These are phyloP conservation scores for Adela reaumurella DNA, from an alignment of 2,888 invertebrate genomes.

Conservation along the genomic window DNA sequence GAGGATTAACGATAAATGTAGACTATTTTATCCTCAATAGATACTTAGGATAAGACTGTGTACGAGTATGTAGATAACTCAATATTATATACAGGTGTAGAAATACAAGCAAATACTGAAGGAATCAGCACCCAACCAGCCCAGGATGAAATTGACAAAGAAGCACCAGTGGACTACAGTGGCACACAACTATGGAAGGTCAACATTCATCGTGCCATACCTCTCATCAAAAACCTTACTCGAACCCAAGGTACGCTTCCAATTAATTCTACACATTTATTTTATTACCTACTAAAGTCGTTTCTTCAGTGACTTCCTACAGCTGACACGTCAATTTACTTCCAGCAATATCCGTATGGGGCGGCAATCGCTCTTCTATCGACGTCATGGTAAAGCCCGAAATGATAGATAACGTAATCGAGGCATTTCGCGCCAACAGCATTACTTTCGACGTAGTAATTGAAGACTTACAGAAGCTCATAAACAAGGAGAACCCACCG, in stretches of 20 bases:
- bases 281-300: conserved; percentile 1
- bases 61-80: too few relatives aligned
- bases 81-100: too few relatives aligned
- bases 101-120: not conserved
- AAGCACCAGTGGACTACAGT: conserved; percentile 56
- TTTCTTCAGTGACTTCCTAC: conserved; percentile 3
- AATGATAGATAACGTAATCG: conserved; percentile 60
- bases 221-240: not conserved
- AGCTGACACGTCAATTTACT: conserved; percentile 6
- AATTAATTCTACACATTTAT: not conserved
- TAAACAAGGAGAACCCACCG: conserved; percentile 76
- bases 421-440: conserved; percentile 58
- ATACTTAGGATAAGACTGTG: too few relatives aligned
- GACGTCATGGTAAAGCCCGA: conserved; percentile 71
- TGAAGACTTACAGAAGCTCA: conserved; percentile 72
- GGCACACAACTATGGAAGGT: conserved; percentile 79
- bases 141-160: not conserved
- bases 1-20: too few relatives aligned
- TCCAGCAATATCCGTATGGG: conserved; percentile 64
- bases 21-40: too few relatives aligned
- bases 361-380: conserved; percentile 57
- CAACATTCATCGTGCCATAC: not conserved
- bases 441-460: conserved; percentile 70
- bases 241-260: not conserved
- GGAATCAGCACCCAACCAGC: not conserved